phyloP scores from a whole-genome alignment of 1,140 invertebrate species.

The Drosophila gunungcola region DNA sequence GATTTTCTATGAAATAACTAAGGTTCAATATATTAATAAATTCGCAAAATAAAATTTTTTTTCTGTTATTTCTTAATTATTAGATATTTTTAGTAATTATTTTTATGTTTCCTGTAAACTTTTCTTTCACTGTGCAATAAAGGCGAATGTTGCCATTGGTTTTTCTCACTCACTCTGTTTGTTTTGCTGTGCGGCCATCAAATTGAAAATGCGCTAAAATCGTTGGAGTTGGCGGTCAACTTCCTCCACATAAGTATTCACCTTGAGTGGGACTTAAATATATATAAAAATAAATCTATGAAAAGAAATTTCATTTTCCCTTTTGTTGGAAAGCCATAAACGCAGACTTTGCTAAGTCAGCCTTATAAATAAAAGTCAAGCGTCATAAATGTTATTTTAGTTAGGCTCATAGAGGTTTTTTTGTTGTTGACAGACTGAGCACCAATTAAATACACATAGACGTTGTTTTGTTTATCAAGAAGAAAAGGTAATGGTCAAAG shows the following conservation, averaged over 20 bases:
- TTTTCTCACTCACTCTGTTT: constrained; percentile 27
- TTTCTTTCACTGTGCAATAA: constrained; percentile 21
- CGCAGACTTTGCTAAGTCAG: constrained; percentile 46
- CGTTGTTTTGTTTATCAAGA: background rate
- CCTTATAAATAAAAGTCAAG: constrained; percentile 69
- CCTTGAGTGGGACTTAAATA: constrained; percentile 43
- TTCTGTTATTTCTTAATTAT: too few relatives aligned
- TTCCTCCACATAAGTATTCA: constrained; percentile 14
- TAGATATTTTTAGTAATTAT: too few relatives aligned
- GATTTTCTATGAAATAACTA: too few relatives aligned
- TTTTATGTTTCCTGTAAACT: background rate
- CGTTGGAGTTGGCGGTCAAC: constrained; percentile 55
- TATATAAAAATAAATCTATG: constrained; percentile 26
- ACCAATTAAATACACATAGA: constrained; percentile 33
- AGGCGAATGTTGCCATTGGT: constrained; percentile 69
- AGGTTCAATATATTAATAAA: too few relatives aligned
- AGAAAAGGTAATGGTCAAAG: constrained; percentile 8
- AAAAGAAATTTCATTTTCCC: constrained; percentile 25
- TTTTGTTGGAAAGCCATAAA: constrained; percentile 4
- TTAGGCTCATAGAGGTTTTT: constrained; percentile 21
- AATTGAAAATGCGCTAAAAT: constrained; percentile 72
- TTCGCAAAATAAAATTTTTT: too few relatives aligned
- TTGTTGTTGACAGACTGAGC: constrained; percentile 18
- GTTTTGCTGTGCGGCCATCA: constrained; percentile 60
- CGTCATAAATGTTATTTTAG: constrained; percentile 70